Conservation (phyloP, 2,888 invertebrate genomes). For the Tetragonula carbonaria region DNA sequence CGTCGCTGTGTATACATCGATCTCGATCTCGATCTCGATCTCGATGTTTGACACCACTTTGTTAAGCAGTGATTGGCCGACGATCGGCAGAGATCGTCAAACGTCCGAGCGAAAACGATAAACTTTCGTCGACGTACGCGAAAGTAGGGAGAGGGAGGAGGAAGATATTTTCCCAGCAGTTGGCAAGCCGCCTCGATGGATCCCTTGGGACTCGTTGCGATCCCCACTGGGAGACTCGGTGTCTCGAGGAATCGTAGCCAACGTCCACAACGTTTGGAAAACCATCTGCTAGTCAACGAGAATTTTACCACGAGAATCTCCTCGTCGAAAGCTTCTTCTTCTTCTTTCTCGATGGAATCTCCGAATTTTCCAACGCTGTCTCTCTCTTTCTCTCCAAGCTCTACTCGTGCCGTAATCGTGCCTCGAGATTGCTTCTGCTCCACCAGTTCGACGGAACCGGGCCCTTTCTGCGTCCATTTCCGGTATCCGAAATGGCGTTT, state of each 20-base stretch:
- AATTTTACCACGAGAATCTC: conserved; percentile 65
- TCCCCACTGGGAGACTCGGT: conserved; percentile 34
- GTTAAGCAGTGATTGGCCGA: too few species aligned
- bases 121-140: conserved; percentile 35
- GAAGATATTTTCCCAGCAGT: conserved; percentile 44
- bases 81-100: too few species aligned
- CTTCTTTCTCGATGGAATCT: conserved; percentile 66
- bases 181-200: conserved; percentile 15
- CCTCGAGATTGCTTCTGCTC: too few species aligned
- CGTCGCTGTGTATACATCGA: too few species aligned
- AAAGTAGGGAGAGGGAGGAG: conserved; percentile 11
- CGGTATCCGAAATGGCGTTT: too few species aligned
- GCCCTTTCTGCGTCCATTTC: too few species aligned
- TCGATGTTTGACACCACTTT: too few species aligned
- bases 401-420: too few species aligned
- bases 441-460: too few species aligned
- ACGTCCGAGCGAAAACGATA: conserved; percentile 44
- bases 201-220: conserved; percentile 37
- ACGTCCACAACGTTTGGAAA: background rate
- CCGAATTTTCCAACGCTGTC: too few species aligned
- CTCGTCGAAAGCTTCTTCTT: background rate
- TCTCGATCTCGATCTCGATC: too few species aligned
- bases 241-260: conserved; percentile 29
- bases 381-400: conserved; percentile 18
- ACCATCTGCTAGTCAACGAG: conserved; percentile 58